Conservation (phyloP, 2,888 invertebrate genomes). For the Poecilobothrus nobilitatus region DNA sequence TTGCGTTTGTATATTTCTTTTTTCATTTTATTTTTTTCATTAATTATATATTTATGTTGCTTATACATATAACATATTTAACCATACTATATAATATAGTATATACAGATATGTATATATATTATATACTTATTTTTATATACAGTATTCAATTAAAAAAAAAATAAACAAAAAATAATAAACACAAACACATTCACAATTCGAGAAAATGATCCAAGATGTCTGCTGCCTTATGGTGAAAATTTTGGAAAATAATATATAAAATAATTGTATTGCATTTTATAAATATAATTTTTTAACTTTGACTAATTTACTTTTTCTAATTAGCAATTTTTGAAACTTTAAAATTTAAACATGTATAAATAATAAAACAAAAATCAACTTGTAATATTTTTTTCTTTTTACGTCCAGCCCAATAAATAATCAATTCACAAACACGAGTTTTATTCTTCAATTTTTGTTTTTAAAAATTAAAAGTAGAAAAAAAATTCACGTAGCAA, state of each 20-base stretch:
- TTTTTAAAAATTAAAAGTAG: neutral
- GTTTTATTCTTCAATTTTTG: neutral
- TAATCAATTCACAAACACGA: neutral
- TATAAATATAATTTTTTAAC: neutral
- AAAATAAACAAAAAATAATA: neutral
- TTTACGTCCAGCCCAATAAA: too few species aligned
- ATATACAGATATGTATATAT: neutral
- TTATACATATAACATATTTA: neutral
- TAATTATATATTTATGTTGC: neutral
- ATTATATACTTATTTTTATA: neutral
- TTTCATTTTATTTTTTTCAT: neutral
- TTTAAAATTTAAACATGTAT: too few species aligned
- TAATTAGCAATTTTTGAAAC: too few species aligned
- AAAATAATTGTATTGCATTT: neutral
- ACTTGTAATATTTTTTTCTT: too few species aligned
- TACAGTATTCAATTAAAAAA: neutral
- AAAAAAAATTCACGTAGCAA: neutral
- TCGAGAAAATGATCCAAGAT: slow-evolving; percentile 2
- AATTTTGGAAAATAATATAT: neutral
- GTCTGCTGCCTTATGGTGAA: slow-evolving; percentile 7
- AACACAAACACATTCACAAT: slow-evolving; percentile 1
- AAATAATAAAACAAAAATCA: too few species aligned
- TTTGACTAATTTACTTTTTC: too few species aligned
- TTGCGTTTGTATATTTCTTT: neutral
- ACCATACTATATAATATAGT: neutral